Conservation (phyloP, 37 sponge, comb jelly and placozoan species). For the Bolinopsis microptera region DNA sequence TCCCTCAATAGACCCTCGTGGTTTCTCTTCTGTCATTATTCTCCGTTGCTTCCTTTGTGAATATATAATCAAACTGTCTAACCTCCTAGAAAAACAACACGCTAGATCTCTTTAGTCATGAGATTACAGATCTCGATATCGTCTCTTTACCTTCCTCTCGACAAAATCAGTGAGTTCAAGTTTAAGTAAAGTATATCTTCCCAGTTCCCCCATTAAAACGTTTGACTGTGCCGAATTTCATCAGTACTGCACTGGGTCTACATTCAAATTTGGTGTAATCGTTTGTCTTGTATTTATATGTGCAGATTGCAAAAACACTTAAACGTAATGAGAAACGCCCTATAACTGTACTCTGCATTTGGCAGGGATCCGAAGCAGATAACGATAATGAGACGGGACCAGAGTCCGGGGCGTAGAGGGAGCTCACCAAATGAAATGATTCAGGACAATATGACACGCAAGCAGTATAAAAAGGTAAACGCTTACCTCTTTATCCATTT, state of each 20-base stretch:
- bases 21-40: too few species aligned
- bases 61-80: too few species aligned
- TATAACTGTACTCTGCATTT: too few species aligned
- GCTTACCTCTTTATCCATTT: too few species aligned
- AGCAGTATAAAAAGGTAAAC: conserved; percentile 35
- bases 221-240: too few species aligned
- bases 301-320: too few species aligned
- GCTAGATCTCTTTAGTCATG: neutral
- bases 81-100: neutral
- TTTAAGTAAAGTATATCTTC: too few species aligned
- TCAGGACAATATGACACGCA: neutral
- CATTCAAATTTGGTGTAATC: neutral
- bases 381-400: neutral
- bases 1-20: too few species aligned
- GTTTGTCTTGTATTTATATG: neutral
- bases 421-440: neutral
- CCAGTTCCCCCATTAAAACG: too few species aligned
- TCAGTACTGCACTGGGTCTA: neutral
- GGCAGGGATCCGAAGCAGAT: neutral
- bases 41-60: too few species aligned
- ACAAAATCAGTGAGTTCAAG: neutral
- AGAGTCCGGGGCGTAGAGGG: neutral
- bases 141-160: conserved; percentile 2
- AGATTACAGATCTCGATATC: neutral
- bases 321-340: too few species aligned